A percentile compares a stretch with the other conserved stretches of the same genome.
These are phyloP conservation scores for Acanthacorydalis orientalis DNA, from an alignment of 2,888 invertebrate species.

Conservation along the genomic window DNA sequence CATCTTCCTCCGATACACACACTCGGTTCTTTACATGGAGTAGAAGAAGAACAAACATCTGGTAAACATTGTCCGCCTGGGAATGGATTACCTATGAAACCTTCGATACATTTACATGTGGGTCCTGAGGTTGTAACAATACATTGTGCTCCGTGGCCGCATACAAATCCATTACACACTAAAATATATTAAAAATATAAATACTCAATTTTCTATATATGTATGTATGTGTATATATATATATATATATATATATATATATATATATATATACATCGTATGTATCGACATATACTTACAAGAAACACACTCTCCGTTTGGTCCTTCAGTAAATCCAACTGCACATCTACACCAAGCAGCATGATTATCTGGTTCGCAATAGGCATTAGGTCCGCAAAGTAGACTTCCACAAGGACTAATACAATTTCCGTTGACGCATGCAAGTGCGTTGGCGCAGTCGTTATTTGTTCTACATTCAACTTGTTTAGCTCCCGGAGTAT, in stretches of 20 bases:
- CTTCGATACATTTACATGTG: conserved; percentile 76
- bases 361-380: conserved; percentile 76
- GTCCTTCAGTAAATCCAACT: conserved; percentile 63
- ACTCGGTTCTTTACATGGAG: conserved; percentile 62
- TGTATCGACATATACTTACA: conserved; percentile 32
- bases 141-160: conserved; percentile 70
- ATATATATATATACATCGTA: neutral
- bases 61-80: conserved; percentile 72
- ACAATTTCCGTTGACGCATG: conserved; percentile 64
- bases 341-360: conserved; percentile 79
- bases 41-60: conserved; percentile 61
- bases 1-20: conserved; percentile 78
- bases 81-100: conserved; percentile 79
- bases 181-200: conserved; percentile 19
- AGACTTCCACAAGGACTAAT: conserved; percentile 64
- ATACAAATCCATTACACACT: conserved; percentile 61
- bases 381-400: conserved; percentile 68
- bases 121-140: conserved; percentile 71
- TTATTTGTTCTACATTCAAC: conserved; percentile 52
- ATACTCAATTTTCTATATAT: neutral
- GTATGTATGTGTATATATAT: conserved; percentile 2
- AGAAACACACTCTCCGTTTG: conserved; percentile 68
- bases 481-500: conserved; percentile 35
- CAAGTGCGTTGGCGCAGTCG: conserved; percentile 65
- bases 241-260: conserved; percentile 2